Base-by-base conservation (phyloP, 1,140 invertebrate species). In the Neuroterus valhalla region DNA sequence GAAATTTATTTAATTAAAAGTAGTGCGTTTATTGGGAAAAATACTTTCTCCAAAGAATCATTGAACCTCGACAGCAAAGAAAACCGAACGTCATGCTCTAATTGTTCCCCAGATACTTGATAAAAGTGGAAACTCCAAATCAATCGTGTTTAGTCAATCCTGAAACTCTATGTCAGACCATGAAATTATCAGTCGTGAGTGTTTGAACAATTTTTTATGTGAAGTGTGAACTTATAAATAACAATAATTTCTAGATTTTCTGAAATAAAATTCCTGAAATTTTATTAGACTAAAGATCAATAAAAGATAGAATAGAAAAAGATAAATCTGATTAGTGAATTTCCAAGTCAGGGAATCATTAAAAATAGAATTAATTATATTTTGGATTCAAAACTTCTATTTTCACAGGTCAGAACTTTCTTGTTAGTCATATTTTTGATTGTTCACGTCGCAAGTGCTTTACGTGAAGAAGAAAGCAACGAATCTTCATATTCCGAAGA, bases 121-220 rank as follows among this genome's bases (percentile, higher is more conserved):
- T 62, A 62, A 62, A 62, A 62, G 21, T 23, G 15, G 15, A 26
- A 62, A 31, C 8, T 62, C 31, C 55, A 6, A 23, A 62, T 0
- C 15, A 31, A 62, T 31, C 26, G 14, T n/a, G 55, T 38, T 62
- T 62, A 62, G 55, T 62, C 31, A 14, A 62, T 62, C 31, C 31
- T 38, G 5, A 38, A 23, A 12, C 31, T 62, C 15, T 2, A 2
- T 15, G 2, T 38, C 23, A 23, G 31, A 62, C 6, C 55, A 62
- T 62, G 55, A 38, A 62, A n/a, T 26, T 62, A 15, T 31, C n/a
- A n/a, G 15, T 1, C 26, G 55, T 62, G 14, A 62, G 55, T 31
- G 12, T 23, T 14, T 15, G n/a, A 3, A 1, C 12, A 3, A 26
- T 26, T 62, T 31, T 15, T 38, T 31, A 6, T 38, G 31, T 38